A percentile compares a stretch with the other conserved stretches of the same genome.
Conservation (phyloP, 2,113 vertebrate genomes). For the Pyxicephalus adspersus region DNA sequence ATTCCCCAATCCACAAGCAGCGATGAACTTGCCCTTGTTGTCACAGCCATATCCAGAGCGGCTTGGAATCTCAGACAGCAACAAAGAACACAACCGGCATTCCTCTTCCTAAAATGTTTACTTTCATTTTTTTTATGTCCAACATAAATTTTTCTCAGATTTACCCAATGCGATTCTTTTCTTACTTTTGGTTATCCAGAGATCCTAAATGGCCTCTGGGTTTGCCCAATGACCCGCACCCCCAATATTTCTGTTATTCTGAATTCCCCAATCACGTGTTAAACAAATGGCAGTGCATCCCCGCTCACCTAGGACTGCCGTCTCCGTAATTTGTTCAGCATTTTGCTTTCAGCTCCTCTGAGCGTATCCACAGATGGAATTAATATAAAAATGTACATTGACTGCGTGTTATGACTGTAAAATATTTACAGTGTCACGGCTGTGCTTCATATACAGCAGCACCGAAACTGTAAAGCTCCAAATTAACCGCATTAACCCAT, state of each 20-base stretch:
- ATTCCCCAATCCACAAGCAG: too few relatives aligned
- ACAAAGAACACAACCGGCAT: too few relatives aligned
- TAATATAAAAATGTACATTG: constrained; percentile 9
- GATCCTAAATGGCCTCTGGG: not conserved
- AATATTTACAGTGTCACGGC: constrained; percentile 42
- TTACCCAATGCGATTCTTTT: too few relatives aligned
- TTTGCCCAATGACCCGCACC: not conserved
- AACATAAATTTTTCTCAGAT: too few relatives aligned
- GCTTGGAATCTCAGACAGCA: too few relatives aligned
- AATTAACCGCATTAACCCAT: constrained; percentile 17
- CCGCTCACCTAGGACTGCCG: not conserved
- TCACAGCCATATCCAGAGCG: too few relatives aligned
- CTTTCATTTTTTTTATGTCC: too few relatives aligned
- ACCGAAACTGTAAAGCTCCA: constrained; percentile 8
- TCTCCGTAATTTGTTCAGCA: constrained; percentile 26
- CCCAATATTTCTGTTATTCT: not conserved
- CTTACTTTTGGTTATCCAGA: not conserved
- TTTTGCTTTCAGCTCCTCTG: constrained; percentile 15
- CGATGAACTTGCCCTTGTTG: too few relatives aligned
- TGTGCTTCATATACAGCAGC: not conserved
- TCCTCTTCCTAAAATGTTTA: too few relatives aligned
- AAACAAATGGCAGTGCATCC: not conserved
- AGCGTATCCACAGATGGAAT: constrained; percentile 35
- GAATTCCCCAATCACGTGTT: not conserved
- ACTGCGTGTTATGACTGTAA: constrained; percentile 8